A percentile compares a stretch with the other conserved stretches of the same genome.
Evolutionary conservation across 2,113 vertebrate genomes (phyloP).

Genomic region (Charina bottae): DNA sequence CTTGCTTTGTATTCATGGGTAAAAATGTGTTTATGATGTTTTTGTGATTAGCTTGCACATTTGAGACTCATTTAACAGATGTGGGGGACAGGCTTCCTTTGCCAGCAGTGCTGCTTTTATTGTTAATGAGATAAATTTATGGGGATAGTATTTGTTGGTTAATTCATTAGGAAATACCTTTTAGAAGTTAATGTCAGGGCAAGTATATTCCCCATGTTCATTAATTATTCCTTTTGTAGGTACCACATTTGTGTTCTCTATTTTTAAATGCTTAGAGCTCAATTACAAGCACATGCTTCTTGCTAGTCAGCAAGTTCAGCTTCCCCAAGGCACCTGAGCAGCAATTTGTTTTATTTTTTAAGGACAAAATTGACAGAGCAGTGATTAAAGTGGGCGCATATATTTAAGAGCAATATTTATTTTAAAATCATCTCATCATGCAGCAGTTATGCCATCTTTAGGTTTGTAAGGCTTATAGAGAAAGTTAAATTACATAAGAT

Average conservation of each 20-base stretch:
- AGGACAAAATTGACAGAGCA: conserved; percentile 21
- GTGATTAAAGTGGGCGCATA: conserved; percentile 43
- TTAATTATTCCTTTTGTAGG: conserved; percentile 63
- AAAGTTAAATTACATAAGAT: conserved; percentile 17
- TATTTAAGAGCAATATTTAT: conserved; percentile 28
- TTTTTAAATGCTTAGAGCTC: conserved; percentile 50
- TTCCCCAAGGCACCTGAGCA: conserved; percentile 51
- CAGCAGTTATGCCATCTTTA: not conserved
- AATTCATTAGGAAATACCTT: conserved; percentile 54
- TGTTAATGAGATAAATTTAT: conserved; percentile 51
- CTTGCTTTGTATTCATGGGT: not conserved
- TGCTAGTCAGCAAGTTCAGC: conserved; percentile 58
- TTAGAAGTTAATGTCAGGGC: conserved; percentile 55
- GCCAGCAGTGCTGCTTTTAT: conserved; percentile 45
- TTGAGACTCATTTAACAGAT: conserved; percentile 30
- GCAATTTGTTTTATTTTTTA: conserved; percentile 8
- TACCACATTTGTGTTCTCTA: conserved; percentile 36
- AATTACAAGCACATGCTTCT: conserved; percentile 49
- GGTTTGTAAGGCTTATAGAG: not conserved
- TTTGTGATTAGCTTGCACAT: conserved; percentile 13
- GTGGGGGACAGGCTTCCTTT: not conserved
- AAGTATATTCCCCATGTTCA: conserved; percentile 52
- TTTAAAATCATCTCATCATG: not conserved
- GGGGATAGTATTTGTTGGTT: conserved; percentile 48
- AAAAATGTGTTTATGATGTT: conserved; percentile 15